Evolutionary conservation across 2,113 vertebrate species (phyloP), one percentile per base, ranked within the genome.

Genomic region (Epinephelus cyanopodus): DNA sequence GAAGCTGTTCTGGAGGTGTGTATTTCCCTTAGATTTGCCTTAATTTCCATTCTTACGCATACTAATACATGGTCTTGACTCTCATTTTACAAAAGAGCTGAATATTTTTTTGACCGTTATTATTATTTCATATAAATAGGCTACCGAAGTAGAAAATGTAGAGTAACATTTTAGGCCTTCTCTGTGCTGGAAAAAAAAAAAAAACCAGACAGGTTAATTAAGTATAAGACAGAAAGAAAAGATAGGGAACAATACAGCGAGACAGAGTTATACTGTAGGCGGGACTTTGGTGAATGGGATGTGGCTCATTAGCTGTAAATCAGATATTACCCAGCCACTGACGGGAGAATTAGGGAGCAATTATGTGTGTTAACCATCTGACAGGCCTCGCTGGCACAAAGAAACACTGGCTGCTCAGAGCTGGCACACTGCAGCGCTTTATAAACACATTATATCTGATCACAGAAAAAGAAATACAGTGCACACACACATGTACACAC

Each of bases 261-360:
- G 64, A 37, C 53, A 72, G 58, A 68, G 75, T 33, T 52, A 4
- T 21, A 33, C 2, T 19, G 18, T 64, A 37, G 84, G 82, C 53
- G 14, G 56, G 52, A 37, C 75, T 76, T 77, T 47, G 62, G 39
- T 67, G 82, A 85, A 80, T 74, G 66, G 86, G 89, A 84, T 68
- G 76, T 81, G 92, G 90, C 90, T 90, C 92, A 94, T 94, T 95
- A 90, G 82, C 84, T 76, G 80, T 86, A 61, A 81, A 90, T 94
- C 90, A 91, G 93, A 94, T 94, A 93, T 64, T 71, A 77, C 15
- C 21, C 39, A 68, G 78, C 85, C 69, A 67, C 84, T 91, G 90
- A 90, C 50, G 86, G 89, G 83, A 90, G 81, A 81, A 90, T 93
- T 92, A 89, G 61, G 80, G 77, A 83, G 88, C 87, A 91, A 92